These are phyloP conservation scores for Cosmopolites sordidus DNA, from an alignment of 2,888 invertebrate species.

Conservation along the genomic window DNA sequence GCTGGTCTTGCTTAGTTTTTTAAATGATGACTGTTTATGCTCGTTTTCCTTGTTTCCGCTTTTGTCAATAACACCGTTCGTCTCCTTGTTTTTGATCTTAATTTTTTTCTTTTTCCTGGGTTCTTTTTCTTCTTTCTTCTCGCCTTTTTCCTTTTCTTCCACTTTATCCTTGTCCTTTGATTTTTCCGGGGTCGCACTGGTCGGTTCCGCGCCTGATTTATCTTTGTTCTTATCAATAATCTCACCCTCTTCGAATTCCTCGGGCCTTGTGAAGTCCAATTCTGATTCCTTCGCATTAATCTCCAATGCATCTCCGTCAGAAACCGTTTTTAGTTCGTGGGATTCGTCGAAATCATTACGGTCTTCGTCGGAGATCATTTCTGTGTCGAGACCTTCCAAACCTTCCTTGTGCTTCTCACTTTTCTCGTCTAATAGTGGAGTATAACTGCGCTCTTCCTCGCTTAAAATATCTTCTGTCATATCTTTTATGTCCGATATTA, in stretches of 20 bases:
- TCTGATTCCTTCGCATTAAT: conserved; percentile 50
- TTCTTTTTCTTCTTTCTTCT: conserved; percentile 18
- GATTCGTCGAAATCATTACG: conserved; percentile 62
- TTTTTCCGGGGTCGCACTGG: conserved; percentile 27
- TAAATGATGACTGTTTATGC: conserved; percentile 56
- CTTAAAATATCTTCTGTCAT: conserved; percentile 60
- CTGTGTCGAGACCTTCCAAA: conserved; percentile 61
- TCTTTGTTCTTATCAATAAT: conserved; percentile 50
- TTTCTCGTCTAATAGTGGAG: conserved; percentile 67
- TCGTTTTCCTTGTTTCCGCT: conserved; percentile 35
- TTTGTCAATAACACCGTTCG: conserved; percentile 31
- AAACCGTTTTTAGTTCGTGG: conserved; percentile 45
- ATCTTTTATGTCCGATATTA: conserved; percentile 45
- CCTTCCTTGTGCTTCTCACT: conserved; percentile 42
- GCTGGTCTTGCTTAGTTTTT: conserved; percentile 51
- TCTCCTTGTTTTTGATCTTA: conserved; percentile 39
- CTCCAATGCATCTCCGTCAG: conserved; percentile 48
- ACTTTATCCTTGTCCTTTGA: conserved; percentile 33
- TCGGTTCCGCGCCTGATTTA: conserved; percentile 29
- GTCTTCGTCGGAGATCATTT: conserved; percentile 71
- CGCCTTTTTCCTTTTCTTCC: conserved; percentile 34
- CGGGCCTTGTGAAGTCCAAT: conserved; percentile 46
- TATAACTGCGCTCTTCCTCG: conserved; percentile 67
- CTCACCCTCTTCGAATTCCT: conserved; percentile 57
- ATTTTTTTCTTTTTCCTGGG: conserved; percentile 24